Evolutionary conservation across 1,140 invertebrate species (phyloP).

Genomic region (Subanguina moxae): DNA sequence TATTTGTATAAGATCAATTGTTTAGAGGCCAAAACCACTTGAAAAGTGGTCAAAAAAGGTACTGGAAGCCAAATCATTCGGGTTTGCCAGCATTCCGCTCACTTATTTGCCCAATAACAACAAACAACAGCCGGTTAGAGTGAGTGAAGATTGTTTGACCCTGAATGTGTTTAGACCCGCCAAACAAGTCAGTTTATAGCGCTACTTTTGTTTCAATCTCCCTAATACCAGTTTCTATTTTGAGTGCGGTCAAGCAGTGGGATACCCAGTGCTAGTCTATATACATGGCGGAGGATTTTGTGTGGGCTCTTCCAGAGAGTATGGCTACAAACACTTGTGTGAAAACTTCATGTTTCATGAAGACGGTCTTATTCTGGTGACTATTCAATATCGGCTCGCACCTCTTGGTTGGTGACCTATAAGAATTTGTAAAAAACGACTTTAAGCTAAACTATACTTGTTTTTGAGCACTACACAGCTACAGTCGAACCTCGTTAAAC

Average conservation of each 20-base stretch:
- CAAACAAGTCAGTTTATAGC: neutral
- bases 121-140: neutral
- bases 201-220: neutral
- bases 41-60: conserved; percentile 26
- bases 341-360: conserved; percentile 27
- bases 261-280: conserved; percentile 28
- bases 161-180: conserved; percentile 85
- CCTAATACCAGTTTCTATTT: neutral
- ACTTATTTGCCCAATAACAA: conserved; percentile 14
- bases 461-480: too few species aligned
- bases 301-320: conserved; percentile 17
- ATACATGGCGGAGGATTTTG: conserved; percentile 40
- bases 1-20: neutral
- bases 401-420: conserved; percentile 23
- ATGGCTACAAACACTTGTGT: conserved; percentile 28
- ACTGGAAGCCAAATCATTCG: conserved; percentile 25
- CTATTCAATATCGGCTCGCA: conserved; percentile 43
- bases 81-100: conserved; percentile 30
- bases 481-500: too few species aligned
- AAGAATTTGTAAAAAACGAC: too few species aligned
- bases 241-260: neutral
- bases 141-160: conserved; percentile 84
- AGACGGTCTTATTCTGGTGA: conserved; percentile 35
- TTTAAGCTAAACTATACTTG: too few species aligned
- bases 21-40: neutral